Evolutionary conservation across 1,140 invertebrate genomes (phyloP).

Genomic region (Dufourea novaeangliae): DNA sequence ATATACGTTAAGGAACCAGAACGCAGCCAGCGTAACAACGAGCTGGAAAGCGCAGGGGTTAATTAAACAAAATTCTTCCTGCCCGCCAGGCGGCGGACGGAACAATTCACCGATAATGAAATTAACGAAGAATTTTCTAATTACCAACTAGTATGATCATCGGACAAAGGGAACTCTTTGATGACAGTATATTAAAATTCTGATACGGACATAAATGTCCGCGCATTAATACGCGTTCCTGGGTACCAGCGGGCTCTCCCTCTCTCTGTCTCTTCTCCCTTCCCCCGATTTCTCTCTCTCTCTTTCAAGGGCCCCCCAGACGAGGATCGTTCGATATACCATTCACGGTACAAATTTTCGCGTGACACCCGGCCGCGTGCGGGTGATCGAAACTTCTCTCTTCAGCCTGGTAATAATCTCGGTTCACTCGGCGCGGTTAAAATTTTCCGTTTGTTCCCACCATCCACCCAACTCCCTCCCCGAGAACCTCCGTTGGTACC

Average conservation of each 20-base stretch:
- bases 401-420: conserved; percentile 12
- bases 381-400: not conserved
- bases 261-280: not conserved
- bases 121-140: conserved; percentile 37
- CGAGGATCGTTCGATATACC: not conserved
- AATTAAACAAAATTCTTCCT: conserved; percentile 40
- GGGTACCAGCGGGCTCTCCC: too few species aligned
- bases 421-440: conserved; percentile 1
- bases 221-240: not conserved
- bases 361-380: not conserved
- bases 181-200: conserved; percentile 16
- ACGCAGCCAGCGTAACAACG: too few species aligned
- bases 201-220: not conserved
- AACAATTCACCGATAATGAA: conserved; percentile 21
- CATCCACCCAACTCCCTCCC: not conserved
- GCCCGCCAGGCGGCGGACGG: not conserved
- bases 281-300: too few species aligned
- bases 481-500: not conserved
- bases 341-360: conserved; percentile 9
- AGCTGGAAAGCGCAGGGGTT: conserved; percentile 3
- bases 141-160: conserved; percentile 13
- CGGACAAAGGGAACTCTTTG: conserved; percentile 15
- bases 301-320: too few species aligned
- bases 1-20: too few species aligned
- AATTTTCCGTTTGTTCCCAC: conserved; percentile 21